Evolutionary conservation across 2,797 vertebrate genomes (phyloP).

Genomic region (Leptatherina wallacei): DNA sequence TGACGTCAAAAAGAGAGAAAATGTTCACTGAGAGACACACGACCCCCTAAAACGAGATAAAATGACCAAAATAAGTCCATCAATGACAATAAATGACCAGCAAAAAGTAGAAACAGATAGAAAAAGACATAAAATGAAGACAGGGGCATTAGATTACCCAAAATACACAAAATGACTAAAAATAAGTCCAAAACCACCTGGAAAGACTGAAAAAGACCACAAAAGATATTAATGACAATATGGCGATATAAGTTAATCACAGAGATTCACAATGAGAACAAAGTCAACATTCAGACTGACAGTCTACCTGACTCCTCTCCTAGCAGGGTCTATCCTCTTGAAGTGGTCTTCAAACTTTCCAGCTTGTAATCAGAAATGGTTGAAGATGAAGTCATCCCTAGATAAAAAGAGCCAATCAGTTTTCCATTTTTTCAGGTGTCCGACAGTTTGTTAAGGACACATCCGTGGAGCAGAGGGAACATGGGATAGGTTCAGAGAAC

Average conservation of each 20-base stretch:
- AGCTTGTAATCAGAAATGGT: not conserved
- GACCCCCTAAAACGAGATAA: too few relatives aligned
- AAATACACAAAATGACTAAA: too few relatives aligned
- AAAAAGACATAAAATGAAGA: too few relatives aligned
- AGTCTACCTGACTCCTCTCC: not conserved
- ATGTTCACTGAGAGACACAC: not conserved
- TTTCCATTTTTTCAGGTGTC: conserved; percentile 38
- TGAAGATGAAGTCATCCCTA: conserved; percentile 9
- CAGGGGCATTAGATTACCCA: too few relatives aligned
- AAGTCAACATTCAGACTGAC: not conserved
- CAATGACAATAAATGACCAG: too few relatives aligned
- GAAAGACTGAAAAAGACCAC: too few relatives aligned
- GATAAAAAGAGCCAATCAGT: not conserved
- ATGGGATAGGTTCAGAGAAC: not conserved
- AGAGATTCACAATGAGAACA: not conserved
- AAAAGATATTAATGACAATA: too few relatives aligned
- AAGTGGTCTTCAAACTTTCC: not conserved
- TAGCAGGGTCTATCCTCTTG: conserved; percentile 6
- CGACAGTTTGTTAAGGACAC: not conserved
- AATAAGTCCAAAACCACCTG: too few relatives aligned
- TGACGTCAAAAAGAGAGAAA: not conserved
- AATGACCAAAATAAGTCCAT: too few relatives aligned
- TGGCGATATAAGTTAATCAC: not conserved
- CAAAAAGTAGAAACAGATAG: too few relatives aligned
- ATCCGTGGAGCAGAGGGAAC: not conserved